Conservation (phyloP, 1,140 invertebrate species). For the Leptonema lineaticorne region DNA sequence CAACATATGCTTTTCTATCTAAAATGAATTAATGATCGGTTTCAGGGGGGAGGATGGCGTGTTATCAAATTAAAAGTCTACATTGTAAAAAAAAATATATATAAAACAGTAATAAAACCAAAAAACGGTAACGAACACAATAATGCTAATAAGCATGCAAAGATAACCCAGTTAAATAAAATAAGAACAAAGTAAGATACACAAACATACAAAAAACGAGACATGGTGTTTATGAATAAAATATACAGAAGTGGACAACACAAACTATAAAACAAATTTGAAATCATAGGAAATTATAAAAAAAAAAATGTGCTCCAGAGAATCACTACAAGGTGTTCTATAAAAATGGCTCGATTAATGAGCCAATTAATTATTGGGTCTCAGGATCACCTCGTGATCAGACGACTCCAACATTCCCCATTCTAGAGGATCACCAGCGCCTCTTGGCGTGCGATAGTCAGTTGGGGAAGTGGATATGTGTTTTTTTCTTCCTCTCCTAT, state of each 20-base stretch:
- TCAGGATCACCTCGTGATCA: constrained; percentile 42
- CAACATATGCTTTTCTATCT: too few relatives aligned
- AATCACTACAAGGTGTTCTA: constrained; percentile 25
- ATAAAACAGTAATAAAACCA: too few relatives aligned
- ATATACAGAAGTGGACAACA: not conserved
- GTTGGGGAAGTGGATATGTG: constrained; percentile 42
- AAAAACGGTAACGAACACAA: too few relatives aligned
- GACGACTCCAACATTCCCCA: constrained; percentile 44
- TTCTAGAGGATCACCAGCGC: constrained; percentile 42
- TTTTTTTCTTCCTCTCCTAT: constrained; percentile 43
- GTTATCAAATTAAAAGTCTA: too few relatives aligned
- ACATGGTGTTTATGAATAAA: not conserved
- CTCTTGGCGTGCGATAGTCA: constrained; percentile 41
- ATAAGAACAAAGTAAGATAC: too few relatives aligned
- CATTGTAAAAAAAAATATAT: too few relatives aligned
- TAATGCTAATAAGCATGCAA: too few relatives aligned
- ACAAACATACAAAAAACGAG: not conserved
- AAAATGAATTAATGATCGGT: too few relatives aligned
- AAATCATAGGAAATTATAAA: constrained; percentile 5
- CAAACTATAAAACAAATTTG: not conserved
- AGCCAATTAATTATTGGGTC: not conserved
- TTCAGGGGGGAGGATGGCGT: too few relatives aligned
- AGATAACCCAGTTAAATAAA: too few relatives aligned
- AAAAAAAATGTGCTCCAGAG: constrained; percentile 17
- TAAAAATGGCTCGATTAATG: constrained; percentile 1